Evolutionary conservation across 2,888 invertebrate species (phyloP), one percentile per base, ranked within the genome.

Genomic region (Dryobota labecula): DNA sequence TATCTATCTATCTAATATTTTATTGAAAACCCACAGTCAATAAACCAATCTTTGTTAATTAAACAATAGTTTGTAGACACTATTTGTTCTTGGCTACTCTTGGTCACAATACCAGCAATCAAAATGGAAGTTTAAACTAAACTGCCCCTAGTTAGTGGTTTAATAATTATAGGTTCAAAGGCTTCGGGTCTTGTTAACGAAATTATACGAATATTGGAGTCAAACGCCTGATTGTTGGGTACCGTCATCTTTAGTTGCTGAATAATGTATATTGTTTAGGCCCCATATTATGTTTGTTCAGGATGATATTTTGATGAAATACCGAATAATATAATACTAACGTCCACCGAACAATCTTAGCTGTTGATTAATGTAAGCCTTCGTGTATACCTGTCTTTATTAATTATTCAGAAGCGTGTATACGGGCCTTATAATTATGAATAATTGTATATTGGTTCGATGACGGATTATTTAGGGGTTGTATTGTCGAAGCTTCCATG

Each of bases 261-360:
- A 93, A 93, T 93, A 90, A 93, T 93, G 88, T 88, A 92, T 91
- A 87, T 86, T 91, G 90, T 91, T 90, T 89, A 83, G 88, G 90
- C 87, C 86, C 85, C 89, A 90, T 84, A 83, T 85, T 84, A 83
- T 85, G 93, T 94, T 93, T 93, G 88, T 88, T 93, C 92, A 94
- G 94, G 94, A 92, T 92, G 87, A 90, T 92, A 91, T 92, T 92
- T 91, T 92, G 91, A 91, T 92, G 90, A 89, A 87, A 87, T 87
- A 88, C 86, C 84, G 82, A 86, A 85, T 73, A 73, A 33, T 73
- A 67, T 73, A 75, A 73, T 83, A 82, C 64, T 71, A 80, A 80
- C 80, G 79, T 85, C 78, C 83, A 83, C 80, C 76, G 79, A 84
- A 87, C 88, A 88, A 89, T 88, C 87, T 90, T 87, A 82, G 84